A percentile compares a stretch with the other conserved stretches of the same genome.
phyloP scores from a whole-genome alignment of 2,113 vertebrate species.

The Tachuris rubrigastra region DNA sequence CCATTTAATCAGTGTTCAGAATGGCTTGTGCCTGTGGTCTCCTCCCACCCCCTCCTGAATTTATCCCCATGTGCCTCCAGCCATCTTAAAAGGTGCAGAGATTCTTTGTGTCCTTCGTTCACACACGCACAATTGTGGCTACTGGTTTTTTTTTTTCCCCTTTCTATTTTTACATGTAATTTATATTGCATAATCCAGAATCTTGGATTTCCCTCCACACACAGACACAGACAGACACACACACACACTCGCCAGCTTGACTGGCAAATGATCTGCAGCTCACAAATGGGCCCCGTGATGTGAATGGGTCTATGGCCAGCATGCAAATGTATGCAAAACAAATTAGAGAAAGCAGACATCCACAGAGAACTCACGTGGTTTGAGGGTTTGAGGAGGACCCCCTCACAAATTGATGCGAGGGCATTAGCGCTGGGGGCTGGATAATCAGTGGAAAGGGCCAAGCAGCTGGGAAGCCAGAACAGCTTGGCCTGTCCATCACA shows the following conservation, averaged over 20 bases:
- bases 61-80: slow-evolving; percentile 48
- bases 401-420: background rate
- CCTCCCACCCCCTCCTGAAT: slow-evolving; percentile 60
- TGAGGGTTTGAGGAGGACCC: background rate
- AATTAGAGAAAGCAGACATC: background rate
- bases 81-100: slow-evolving; percentile 25
- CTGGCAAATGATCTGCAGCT: slow-evolving; percentile 33
- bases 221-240: background rate
- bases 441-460: background rate
- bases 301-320: background rate
- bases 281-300: background rate
- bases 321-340: slow-evolving; percentile 62
- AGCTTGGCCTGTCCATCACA: slow-evolving; percentile 43
- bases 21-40: slow-evolving; percentile 49
- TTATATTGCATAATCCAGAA: slow-evolving; percentile 4
- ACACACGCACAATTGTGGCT: background rate
- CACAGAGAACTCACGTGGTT: background rate
- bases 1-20: slow-evolving; percentile 46
- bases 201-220: background rate
- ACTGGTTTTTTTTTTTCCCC: background rate
- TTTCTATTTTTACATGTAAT: background rate
- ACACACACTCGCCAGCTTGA: background rate
- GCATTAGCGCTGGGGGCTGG: slow-evolving; percentile 4
- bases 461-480: slow-evolving; percentile 59
- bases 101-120: slow-evolving; percentile 64